phyloP scores from a whole-genome alignment of 1,140 invertebrate genomes.

The Procambarus virginalis region DNA sequence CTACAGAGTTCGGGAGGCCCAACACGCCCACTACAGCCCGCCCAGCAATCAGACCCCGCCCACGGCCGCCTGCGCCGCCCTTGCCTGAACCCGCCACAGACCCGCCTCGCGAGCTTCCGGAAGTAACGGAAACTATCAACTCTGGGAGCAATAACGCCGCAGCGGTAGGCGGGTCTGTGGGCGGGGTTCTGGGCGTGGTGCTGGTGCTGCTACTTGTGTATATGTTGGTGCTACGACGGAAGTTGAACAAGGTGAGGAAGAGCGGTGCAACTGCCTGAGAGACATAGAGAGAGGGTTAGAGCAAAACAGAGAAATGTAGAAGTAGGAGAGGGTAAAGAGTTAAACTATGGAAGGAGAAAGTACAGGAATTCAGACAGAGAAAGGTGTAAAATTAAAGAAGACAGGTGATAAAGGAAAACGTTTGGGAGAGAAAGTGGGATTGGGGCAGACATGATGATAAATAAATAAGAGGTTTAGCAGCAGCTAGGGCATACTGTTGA shows the following conservation, averaged over 20 bases:
- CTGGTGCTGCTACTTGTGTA: constrained; percentile 34
- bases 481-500: too few species aligned
- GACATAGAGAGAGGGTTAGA: not conserved
- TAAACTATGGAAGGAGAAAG: too few species aligned
- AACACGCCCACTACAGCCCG: not conserved
- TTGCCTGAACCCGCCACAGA: not conserved
- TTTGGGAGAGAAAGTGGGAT: too few species aligned
- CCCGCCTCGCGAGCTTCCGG: not conserved
- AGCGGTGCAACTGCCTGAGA: not conserved
- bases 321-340: not conserved
- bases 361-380: too few species aligned
- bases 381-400: not conserved
- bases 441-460: too few species aligned
- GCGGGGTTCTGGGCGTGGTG: constrained; percentile 8
- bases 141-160: not conserved
- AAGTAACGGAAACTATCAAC: not conserved
- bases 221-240: constrained; percentile 30
- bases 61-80: not conserved
- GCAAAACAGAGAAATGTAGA: not conserved
- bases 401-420: not conserved
- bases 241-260: constrained; percentile 21
- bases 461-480: too few species aligned
- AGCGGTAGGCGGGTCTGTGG: not conserved
- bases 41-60: not conserved
- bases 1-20: not conserved